Base-by-base conservation (phyloP, 2,888 invertebrate genomes). In the Heliconius charithonia region DNA sequence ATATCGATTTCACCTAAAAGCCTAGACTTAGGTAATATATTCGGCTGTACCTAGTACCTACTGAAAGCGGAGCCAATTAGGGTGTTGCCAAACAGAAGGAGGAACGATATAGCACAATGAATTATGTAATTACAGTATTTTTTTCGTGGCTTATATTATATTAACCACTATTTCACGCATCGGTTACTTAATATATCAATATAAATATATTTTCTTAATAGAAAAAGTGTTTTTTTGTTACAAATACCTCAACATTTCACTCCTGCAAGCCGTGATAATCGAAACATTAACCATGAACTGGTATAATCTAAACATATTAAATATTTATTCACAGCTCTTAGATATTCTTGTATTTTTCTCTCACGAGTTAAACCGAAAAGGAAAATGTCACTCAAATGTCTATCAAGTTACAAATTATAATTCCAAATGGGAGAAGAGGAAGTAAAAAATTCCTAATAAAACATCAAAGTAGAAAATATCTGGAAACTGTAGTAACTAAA, bases 351-450 rank as follows among this genome's bases (percentile, higher is more conserved):
- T 75, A 75, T 75, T 75, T 69, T 76, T 41, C 63, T 78, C 66
- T 63, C 37, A 27, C 19, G 29, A 76, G 73, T 75, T 73, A 59
- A 73, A 16, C 22, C 25, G 27, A 16, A 56, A 65, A 70, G 78
- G 56, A 62, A 72, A 66, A 67, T 76, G 80, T 80, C 78, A 75
- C 69, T 80, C 75, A 72, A 41, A 56, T 75, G 80, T 78, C 78
- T 72, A 67, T 80, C 78, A 75, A 69, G 37, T 69, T 41, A 29
- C 65, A 70, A 69, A 80, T 76, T 79, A 71, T 63, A 77, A 75
- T 78, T 56, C 56, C 78, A 78, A 76, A 76, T 78, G 62, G 37
- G 45, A 70, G 70, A 76, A 51, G n/a, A n/a, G 29, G 62, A 72
- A 72, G 56, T 72, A 25, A 56, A 67, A 70, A 67, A 32, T 41